Base-by-base conservation (phyloP, 1,140 invertebrate species). In the Zophobas morio region DNA sequence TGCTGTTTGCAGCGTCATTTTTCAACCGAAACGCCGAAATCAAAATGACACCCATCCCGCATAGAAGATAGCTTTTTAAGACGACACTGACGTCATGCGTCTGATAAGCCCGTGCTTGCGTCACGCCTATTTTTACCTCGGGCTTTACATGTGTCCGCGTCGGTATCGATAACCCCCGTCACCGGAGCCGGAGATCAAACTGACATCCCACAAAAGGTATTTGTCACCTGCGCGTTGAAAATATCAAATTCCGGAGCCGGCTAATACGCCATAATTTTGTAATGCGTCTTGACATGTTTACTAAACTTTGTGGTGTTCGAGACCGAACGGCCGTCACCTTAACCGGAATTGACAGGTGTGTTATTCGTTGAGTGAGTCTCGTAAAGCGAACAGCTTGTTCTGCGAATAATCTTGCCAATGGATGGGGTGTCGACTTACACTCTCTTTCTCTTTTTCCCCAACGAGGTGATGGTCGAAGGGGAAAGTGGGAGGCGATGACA, bases 281-380 rank as follows among this genome's bases (percentile, higher is more conserved):
- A 73, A 73, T 73, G 20, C 71, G 39, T 40, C 36, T 54, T 73
- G 71, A 73, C 71, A 73, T 73, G 71, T 73, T 73, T 73, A 73
- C 49, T 73, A 73, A 73, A 73, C 71, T 73, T 73, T 73, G 49
- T 73, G 40, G 54, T 56, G 71, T 73, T 42, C 8, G 6, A 66
- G 42, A 66, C 35, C 54, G 54, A 73, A 42, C 71, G 49, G 71
- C 32, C 37, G 54, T 73, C 71, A 73, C 49, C 42, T 56, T 56
- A 73, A 73, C 71, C 71, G 49, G 49, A 73, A 73, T 73, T 73
- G 71, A 73, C 71, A 73, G 71, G 71, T 73, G 71, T 35, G 71
- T 73, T 56, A 56, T 36, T 73, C 71, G 71, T 73, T 73, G 49
- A 56, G 39, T 63, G 57, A 63, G 57, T 34, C 6, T 39, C 60